Evolutionary conservation across 1,140 invertebrate species (phyloP).

Genomic region (Aphidius gifuensis): DNA sequence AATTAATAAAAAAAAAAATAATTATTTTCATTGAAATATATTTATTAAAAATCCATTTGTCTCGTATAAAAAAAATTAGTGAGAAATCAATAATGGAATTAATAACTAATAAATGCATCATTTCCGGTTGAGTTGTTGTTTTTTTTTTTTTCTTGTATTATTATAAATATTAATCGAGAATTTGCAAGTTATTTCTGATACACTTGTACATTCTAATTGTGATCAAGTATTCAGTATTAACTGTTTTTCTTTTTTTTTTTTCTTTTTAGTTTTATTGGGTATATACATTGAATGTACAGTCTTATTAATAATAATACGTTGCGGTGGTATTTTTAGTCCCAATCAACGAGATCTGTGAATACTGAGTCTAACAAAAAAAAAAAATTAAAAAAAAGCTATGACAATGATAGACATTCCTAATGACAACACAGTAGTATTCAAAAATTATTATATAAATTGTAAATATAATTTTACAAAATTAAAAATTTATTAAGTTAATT

Average conservation of each 20-base stretch:
- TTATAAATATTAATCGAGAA: too few species aligned
- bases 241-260: conserved; percentile 1
- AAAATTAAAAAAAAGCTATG: background rate
- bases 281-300: conserved; percentile 27
- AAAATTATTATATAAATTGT: background rate
- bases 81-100: too few species aligned
- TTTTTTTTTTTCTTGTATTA: too few species aligned
- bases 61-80: too few species aligned
- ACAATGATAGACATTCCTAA: background rate
- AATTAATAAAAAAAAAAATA: too few species aligned
- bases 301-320: conserved; percentile 28
- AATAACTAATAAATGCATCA: too few species aligned
- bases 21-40: too few species aligned
- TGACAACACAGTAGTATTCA: conserved; percentile 3
- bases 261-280: conserved; percentile 8
- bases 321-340: conserved; percentile 16
- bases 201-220: too few species aligned
- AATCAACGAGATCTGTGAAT: conserved; percentile 7
- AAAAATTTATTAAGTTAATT: conserved; percentile 3
- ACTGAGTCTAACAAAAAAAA: conserved; percentile 8
- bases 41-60: too few species aligned
- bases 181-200: too few species aligned
- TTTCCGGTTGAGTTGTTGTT: too few species aligned
- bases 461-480: background rate
- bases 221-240: too few species aligned